These are phyloP conservation scores for Stomatorhinus walkeri DNA, from an alignment of 2,797 vertebrate genomes.

Conservation along the genomic window DNA sequence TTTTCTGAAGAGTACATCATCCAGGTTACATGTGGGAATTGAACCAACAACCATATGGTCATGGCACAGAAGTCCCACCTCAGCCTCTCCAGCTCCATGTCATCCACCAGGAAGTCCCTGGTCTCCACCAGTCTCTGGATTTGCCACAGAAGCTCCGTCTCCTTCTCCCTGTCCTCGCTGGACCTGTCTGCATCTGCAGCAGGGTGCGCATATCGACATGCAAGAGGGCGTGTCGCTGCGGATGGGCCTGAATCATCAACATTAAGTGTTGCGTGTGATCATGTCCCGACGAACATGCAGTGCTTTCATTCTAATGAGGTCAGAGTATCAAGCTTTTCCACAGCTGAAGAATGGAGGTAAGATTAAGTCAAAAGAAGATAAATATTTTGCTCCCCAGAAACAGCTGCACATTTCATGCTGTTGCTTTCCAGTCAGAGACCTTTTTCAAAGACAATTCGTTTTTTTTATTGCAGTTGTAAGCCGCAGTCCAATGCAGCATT, in stretches of 20 bases:
- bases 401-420: neutral
- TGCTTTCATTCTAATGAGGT: neutral
- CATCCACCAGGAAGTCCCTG: slow-evolving; percentile 82
- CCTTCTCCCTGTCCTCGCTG: slow-evolving; percentile 61
- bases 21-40: slow-evolving; percentile 12
- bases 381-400: neutral
- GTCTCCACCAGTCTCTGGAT: slow-evolving; percentile 86
- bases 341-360: neutral
- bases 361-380: neutral
- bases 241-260: neutral
- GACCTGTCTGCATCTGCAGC: slow-evolving; percentile 71
- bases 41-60: neutral
- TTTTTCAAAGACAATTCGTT: neutral
- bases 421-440: neutral
- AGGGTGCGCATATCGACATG: neutral
- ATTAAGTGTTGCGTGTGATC: neutral
- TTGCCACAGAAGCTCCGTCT: slow-evolving; percentile 74
- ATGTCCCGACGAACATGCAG: neutral
- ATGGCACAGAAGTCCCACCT: slow-evolving; percentile 55
- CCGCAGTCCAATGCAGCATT: neutral
- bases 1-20: neutral
- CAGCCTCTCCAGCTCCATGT: slow-evolving; percentile 82
- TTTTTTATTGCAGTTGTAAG: neutral
- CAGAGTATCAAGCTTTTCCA: neutral
- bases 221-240: neutral